Conservation (phyloP, 92 coral and sea anemone species). For the Phenganax stokvisi region DNA sequence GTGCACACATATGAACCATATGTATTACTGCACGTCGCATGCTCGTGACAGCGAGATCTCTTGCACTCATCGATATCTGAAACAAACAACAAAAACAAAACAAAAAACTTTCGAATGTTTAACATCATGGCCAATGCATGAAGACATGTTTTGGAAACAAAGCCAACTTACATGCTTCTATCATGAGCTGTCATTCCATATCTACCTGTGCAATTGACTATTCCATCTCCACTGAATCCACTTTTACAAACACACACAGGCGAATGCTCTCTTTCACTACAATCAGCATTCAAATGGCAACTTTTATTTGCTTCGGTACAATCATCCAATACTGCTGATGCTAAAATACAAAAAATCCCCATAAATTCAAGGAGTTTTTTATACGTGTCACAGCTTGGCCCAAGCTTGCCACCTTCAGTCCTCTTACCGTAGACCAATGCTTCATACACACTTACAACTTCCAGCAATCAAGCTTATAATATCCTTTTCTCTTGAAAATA, state of each 20-base stretch:
- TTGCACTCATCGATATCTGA: slow-evolving; percentile 10
- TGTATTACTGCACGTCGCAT: slow-evolving; percentile 62
- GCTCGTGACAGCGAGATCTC: slow-evolving; percentile 21
- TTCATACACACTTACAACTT: no score
- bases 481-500: background rate
- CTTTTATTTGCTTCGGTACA: background rate
- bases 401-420: no score
- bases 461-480: no score
- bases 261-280: background rate
- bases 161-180: background rate
- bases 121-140: background rate
- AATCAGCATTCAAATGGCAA: background rate
- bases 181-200: background rate
- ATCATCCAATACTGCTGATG: no score
- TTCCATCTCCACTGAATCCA: background rate
- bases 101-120: background rate
- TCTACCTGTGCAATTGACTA: background rate
- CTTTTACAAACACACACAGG: background rate
- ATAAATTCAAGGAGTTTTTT: no score
- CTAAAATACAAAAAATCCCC: no score
- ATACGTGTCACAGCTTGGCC: no score
- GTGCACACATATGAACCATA: slow-evolving; percentile 59
- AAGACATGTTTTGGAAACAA: no score
- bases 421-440: no score
- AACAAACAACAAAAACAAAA: background rate